Conservation (phyloP, 2,888 invertebrate species). For the Melanotus villosus region DNA sequence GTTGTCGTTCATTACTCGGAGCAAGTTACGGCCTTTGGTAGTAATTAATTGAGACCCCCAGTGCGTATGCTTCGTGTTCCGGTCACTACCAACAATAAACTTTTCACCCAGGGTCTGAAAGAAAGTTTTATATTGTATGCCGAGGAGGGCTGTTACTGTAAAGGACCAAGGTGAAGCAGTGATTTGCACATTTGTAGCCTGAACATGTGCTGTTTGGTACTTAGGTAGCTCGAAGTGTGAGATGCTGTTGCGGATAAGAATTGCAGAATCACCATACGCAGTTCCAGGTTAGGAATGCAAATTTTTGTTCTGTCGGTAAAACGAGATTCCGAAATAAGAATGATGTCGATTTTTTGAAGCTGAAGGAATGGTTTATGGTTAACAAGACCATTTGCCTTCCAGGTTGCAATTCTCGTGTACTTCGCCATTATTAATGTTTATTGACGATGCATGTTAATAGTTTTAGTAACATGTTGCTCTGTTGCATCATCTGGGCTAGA, state of each 20-base stretch:
- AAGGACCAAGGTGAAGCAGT: background rate
- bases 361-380: conserved; percentile 5
- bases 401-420: background rate
- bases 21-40: background rate
- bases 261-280: background rate
- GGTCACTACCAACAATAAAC: background rate
- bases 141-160: background rate
- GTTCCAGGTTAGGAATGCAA: background rate
- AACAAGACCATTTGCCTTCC: background rate
- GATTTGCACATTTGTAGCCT: too few species aligned
- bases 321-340: background rate
- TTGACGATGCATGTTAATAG: background rate
- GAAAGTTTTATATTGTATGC: background rate
- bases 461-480: background rate
- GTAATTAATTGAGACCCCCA: background rate
- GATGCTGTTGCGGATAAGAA: conserved; percentile 1
- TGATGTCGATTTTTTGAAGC: background rate
- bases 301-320: background rate
- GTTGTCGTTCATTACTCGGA: background rate
- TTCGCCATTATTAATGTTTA: conserved; percentile 2
- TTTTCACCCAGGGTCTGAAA: background rate
- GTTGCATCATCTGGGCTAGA: background rate
- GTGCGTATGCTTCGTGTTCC: conserved; percentile 4
- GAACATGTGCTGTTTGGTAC: background rate
- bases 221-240: background rate